Base-by-base conservation (phyloP, 2,113 vertebrate species). In the Paedocypris sp. region DNA sequence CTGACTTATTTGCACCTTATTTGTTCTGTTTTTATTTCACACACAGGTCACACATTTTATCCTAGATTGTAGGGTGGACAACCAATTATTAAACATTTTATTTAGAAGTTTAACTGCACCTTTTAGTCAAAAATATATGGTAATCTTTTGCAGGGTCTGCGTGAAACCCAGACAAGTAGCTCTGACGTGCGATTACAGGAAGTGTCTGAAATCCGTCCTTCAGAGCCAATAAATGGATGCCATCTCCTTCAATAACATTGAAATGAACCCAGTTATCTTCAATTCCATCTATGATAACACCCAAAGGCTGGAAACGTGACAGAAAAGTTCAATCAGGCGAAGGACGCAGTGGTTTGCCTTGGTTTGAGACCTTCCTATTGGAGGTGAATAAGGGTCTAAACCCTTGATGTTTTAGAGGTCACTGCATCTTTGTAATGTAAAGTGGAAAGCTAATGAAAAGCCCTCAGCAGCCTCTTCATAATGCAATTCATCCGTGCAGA, bases 281-380 rank as follows among this genome's bases (percentile, higher is more conserved):
- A 9, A 23, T 35, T 23, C 23, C 19, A 15, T 29, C 53, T 32
- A 31, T 2, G 3, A 29, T 56, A n/a, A 9, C 23, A 58, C 16
- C 16, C 38, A 7, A 36, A 6, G 33, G 12, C 25, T 9, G 61
- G 41, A 5, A 31, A 36, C 15, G 10, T 63, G 19, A 52, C 4
- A 12, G 53, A 41, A 41, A 56, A 56, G 12, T 39, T 56, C 11
- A 58, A 57, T 28, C 53, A 57, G 26, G 31, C 13, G 16, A 57
- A 57, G 53, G 31, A 18, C 29, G 45, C 28, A 15, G 3, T 26
- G 49, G 36, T 31, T 8, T 16, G 26, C 9, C 13, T 35, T 51
- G 29, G 46, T 46, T 64, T 26, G 63, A 8, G 6, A 20, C n/a
- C 23, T 22, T 47, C 15, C 32, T 46, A 13, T 28, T 2, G 36